Base-by-base conservation (phyloP, 2,888 invertebrate species). In the Aspidapion aeneum region DNA sequence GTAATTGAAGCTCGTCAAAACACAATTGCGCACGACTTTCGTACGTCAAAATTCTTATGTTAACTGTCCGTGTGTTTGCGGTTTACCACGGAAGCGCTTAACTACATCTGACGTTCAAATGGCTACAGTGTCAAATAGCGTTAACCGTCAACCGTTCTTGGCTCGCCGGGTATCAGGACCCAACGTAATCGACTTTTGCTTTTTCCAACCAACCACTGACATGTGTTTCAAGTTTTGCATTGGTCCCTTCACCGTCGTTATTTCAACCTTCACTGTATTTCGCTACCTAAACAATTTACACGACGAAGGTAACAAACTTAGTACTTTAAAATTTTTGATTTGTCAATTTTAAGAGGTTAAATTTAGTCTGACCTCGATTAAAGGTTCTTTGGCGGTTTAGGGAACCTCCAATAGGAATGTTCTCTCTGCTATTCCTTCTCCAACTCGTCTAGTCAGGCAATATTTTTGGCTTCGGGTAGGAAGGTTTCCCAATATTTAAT, bases 401-500 rank as follows among this genome's bases (percentile, higher is more conserved):
- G 77, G 71, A 77, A 78, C 66, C 72, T 77, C 77, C 77, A 78
- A 70, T 74, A 77, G 79, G 79, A 79, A 79, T 80, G 78, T 77
- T 74, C 71, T 67, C 73, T 74, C 72, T 76, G 78, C 76, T 80
- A 79, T 76, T 80, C 78, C 63, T 74, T 70, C 63, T 75, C 74
- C 50, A 79, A 69, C 67, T 79, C 79, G 72, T 79, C 79, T 74
- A 77, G 79, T 91, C 89, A 94, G 82, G 90, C 90, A 79, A 96
- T 94, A 70, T 94, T 91, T 78, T 93, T 92, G 19, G 97, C 97
- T 80, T 96, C 96, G 0, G 98, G 98, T 71, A 96, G 83, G 82
- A 98, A 98, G 19, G 92, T 88, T 81, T 98, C 97, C 98, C 98
- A 97, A 79, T 92, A 91, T 78, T 94, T 93, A 71, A 94, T 90